Percentiles rank a stretch among this genome's conserved stretches.
Evolutionary conservation across 2,797 vertebrate genomes (phyloP).

Genomic region (Vipera latastei): DNA sequence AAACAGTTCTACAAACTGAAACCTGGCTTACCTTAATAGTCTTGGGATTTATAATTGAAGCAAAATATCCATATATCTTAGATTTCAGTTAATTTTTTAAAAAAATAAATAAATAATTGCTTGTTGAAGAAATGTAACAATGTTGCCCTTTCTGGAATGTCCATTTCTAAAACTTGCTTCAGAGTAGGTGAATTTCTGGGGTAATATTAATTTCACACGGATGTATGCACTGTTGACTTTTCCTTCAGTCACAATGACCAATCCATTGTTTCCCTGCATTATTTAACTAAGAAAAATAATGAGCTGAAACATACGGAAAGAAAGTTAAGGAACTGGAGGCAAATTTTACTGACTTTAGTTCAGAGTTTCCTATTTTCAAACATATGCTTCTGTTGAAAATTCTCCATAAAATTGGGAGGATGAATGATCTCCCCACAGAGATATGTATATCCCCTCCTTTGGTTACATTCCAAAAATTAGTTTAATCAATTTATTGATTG

Average conservation of each 20-base stretch:
- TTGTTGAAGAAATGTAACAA: not conserved
- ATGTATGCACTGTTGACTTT: not conserved
- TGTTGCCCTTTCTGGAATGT: not conserved
- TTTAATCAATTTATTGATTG: not conserved
- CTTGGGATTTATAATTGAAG: not conserved
- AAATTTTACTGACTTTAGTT: not conserved
- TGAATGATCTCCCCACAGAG: not conserved
- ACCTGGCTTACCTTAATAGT: not conserved
- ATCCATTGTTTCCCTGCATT: not conserved
- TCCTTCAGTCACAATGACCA: not conserved
- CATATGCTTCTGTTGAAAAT: not conserved
- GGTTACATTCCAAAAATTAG: not conserved
- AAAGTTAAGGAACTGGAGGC: not conserved
- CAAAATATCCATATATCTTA: not conserved
- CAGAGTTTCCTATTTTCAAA: not conserved
- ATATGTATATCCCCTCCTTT: not conserved
- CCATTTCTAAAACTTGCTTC: not conserved
- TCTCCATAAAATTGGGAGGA: not conserved
- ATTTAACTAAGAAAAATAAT: not conserved
- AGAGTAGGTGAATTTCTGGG: not conserved
- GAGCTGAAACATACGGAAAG: not conserved
- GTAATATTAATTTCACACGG: not conserved
- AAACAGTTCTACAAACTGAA: not conserved
- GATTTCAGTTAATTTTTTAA: not conserved
- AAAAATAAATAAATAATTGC: not conserved